Percentiles rank a stretch among this genome's conserved stretches.
phyloP scores from a whole-genome alignment of 1,140 invertebrate genomes.

The Drosophila pachea region DNA sequence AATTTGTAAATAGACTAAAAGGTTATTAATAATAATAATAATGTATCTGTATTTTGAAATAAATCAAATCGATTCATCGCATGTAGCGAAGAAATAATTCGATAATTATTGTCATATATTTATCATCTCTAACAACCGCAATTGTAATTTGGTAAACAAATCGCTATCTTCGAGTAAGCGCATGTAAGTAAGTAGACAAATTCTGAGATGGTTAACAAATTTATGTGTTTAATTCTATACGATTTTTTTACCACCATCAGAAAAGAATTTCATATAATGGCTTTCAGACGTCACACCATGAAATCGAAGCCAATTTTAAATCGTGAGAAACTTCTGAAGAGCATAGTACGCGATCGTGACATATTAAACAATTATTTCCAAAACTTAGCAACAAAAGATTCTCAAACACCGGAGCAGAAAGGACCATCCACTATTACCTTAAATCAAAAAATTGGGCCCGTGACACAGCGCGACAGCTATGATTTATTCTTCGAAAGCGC shows the following conservation, averaged over 20 bases:
- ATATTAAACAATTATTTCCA: conserved; percentile 37
- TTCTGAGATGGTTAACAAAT: too few species aligned
- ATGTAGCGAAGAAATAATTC: background rate
- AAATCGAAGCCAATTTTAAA: conserved; percentile 21
- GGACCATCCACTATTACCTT: background rate
- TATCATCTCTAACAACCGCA: background rate
- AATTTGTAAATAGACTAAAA: conserved; percentile 29
- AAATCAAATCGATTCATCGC: conserved; percentile 4
- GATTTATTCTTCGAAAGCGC: conserved; percentile 72
- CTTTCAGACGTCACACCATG: background rate
- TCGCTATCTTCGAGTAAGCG: too few species aligned
- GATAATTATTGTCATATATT: background rate
- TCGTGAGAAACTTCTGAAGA: conserved; percentile 39
- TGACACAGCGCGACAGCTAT: conserved; percentile 53
- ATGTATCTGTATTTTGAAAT: conserved; percentile 3
- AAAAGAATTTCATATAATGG: background rate
- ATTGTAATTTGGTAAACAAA: conserved; percentile 4
- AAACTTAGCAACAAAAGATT: background rate
- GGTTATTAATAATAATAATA: background rate
- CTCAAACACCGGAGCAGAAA: background rate
- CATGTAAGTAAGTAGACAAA: too few species aligned
- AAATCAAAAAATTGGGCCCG: background rate
- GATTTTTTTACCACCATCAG: background rate
- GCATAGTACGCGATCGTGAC: conserved; percentile 34
- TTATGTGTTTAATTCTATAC: too few species aligned